Percentiles rank a stretch among this genome's conserved stretches.
Evolutionary conservation across 2,113 vertebrate species (phyloP).

Genomic region (Neolamprologus hecqui): DNA sequence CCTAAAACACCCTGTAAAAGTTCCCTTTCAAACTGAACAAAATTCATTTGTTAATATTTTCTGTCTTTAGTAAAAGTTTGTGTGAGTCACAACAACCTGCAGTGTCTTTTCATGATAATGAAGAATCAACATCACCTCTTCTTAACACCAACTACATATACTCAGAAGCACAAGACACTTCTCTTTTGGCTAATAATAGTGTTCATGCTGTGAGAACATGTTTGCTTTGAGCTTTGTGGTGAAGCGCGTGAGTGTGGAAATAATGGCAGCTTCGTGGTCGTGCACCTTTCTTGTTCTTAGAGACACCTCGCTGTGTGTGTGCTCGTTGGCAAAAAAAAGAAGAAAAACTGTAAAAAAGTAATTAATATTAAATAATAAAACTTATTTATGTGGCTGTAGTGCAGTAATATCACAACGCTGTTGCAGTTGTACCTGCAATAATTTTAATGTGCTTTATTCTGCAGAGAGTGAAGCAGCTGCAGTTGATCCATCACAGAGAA

Average conservation of each 20-base stretch:
- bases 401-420: not conserved
- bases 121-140: not conserved
- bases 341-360: not conserved
- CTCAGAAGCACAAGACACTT: not conserved
- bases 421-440: not conserved
- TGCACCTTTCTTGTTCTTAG: accelerated
- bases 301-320: accelerated
- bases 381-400: not conserved
- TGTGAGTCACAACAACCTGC: not conserved
- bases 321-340: accelerated
- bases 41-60: accelerated
- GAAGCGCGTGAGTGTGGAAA: not conserved
- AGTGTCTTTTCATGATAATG: not conserved
- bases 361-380: not conserved
- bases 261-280: not conserved
- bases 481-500: accelerated
- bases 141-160: not conserved
- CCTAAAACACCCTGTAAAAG: accelerated
- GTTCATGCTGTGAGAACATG: not conserved
- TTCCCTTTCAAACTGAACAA: not conserved
- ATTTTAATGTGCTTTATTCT: not conserved
- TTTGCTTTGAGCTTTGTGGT: not conserved
- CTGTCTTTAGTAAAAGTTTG: not conserved
- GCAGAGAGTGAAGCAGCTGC: not conserved
- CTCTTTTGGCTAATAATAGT: not conserved